Conservation (phyloP, 2,888 invertebrate genomes). For the Miltochrista miniata region DNA sequence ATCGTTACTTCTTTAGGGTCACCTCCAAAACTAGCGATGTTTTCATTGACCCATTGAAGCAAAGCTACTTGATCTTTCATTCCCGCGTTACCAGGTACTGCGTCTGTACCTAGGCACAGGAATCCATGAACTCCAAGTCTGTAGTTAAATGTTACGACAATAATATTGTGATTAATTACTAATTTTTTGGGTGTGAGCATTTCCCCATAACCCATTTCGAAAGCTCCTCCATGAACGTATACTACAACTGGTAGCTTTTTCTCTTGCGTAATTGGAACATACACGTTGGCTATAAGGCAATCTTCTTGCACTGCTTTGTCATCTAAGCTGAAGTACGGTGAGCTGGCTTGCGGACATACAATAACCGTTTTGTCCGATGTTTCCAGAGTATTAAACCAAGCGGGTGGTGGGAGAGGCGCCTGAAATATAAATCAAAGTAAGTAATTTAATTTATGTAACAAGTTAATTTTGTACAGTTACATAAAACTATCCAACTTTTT, state of each 20-base stretch:
- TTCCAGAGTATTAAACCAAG: slow-evolving; percentile 41
- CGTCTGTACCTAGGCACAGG: too few relatives aligned
- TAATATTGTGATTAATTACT: slow-evolving; percentile 24
- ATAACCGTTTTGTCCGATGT: slow-evolving; percentile 36
- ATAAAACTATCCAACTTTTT: too few relatives aligned
- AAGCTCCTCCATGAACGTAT: slow-evolving; percentile 61
- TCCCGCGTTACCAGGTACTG: slow-evolving; percentile 42
- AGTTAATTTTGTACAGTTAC: too few relatives aligned
- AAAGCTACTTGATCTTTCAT: slow-evolving; percentile 5
- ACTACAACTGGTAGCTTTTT: slow-evolving; percentile 51
- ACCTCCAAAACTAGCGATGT: too few relatives aligned
- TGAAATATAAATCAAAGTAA: slow-evolving; percentile 24
- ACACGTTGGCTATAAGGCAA: slow-evolving; percentile 44
- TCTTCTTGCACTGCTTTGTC: slow-evolving; percentile 35
- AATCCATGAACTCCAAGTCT: too few relatives aligned
- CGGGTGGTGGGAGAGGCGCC: slow-evolving; percentile 48
- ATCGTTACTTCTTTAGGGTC: too few relatives aligned
- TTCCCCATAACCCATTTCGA: slow-evolving; percentile 34
- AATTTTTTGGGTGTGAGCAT: slow-evolving; percentile 18
- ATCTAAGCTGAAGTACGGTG: slow-evolving; percentile 1
- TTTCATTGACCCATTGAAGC: slow-evolving; percentile 9
- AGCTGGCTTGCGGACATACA: too few relatives aligned
- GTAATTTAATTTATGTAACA: too few relatives aligned
- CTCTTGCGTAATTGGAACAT: slow-evolving; percentile 37
- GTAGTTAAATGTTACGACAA: too few relatives aligned